A percentile compares a stretch with the other conserved stretches of the same genome.
Evolutionary conservation across 2,888 invertebrate genomes (phyloP).

Genomic region (Eupithecia pulchellata): DNA sequence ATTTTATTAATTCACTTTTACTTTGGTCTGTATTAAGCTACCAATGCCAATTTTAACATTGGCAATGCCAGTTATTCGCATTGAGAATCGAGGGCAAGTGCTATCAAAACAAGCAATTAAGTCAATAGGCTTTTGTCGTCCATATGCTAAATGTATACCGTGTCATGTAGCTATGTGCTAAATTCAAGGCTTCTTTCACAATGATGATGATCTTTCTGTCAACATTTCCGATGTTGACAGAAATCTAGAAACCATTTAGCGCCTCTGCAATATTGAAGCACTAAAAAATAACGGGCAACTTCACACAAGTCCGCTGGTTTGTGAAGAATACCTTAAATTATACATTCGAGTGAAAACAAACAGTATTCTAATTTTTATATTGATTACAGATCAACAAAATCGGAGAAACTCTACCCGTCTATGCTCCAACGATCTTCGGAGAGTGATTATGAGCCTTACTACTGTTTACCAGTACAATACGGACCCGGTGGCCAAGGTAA

Average conservation of each 20-base stretch:
- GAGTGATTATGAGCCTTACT: slow-evolving; percentile 94
- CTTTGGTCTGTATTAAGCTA: slow-evolving; percentile 20
- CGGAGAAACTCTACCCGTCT: slow-evolving; percentile 96
- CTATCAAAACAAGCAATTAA: slow-evolving; percentile 38
- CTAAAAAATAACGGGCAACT: background rate
- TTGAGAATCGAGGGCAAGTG: slow-evolving; percentile 30
- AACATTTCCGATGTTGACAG: slow-evolving; percentile 3
- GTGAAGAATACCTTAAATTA: background rate
- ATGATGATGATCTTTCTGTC: too few relatives aligned
- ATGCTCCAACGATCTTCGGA: slow-evolving; percentile 93
- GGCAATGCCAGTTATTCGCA: slow-evolving; percentile 21
- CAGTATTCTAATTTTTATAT: slow-evolving; percentile 13
- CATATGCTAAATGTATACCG: slow-evolving; percentile 56
- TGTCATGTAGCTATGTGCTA: slow-evolving; percentile 57
- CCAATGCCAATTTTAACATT: slow-evolving; percentile 38
- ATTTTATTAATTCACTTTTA: slow-evolving; percentile 28
- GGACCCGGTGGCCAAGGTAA: slow-evolving; percentile 87
- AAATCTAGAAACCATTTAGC: background rate
- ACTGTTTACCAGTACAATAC: slow-evolving; percentile 91
- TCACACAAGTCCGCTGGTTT: background rate
- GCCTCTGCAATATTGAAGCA: background rate
- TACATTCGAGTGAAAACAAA: background rate
- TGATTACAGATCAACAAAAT: slow-evolving; percentile 94
- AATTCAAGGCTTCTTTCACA: slow-evolving; percentile 43
- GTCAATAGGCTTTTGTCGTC: slow-evolving; percentile 61